These are phyloP conservation scores for Drosophila malerkotliana DNA, from an alignment of 1,140 invertebrate species.

Conservation along the genomic window DNA sequence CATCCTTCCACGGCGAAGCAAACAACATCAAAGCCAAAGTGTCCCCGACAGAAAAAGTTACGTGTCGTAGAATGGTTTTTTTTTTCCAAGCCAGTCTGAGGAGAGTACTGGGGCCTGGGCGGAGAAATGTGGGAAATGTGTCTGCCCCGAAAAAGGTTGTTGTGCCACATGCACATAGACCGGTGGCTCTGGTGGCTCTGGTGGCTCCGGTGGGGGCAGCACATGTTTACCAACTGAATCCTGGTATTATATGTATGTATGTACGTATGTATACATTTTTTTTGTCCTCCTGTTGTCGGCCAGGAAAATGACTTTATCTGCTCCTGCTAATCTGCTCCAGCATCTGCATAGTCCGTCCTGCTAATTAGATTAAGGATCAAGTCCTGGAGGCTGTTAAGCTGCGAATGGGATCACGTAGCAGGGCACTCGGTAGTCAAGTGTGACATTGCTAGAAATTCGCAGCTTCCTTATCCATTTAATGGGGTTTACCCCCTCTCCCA, in stretches of 20 bases:
- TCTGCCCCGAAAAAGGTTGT: conserved; percentile 52
- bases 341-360: conserved; percentile 16
- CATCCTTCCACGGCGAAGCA: conserved; percentile 13
- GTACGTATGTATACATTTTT: not conserved
- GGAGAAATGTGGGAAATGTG: not conserved
- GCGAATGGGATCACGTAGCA: conserved; percentile 10
- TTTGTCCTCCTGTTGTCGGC: not conserved
- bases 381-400: conserved; percentile 6
- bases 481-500: conserved; percentile 1
- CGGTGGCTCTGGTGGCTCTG: not conserved
- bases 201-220: not conserved
- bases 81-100: conserved; percentile 27
- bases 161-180: conserved; percentile 23
- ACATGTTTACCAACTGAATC: conserved; percentile 2
- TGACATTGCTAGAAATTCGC: not conserved
- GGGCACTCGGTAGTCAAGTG: not conserved
- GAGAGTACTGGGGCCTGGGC: conserved; percentile 13
- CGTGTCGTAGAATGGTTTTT: conserved; percentile 14
- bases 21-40: conserved; percentile 75
- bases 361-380: conserved; percentile 47
- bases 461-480: conserved; percentile 16
- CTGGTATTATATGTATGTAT: not conserved
- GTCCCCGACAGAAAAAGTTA: conserved; percentile 69
- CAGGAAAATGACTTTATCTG: conserved; percentile 56
- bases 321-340: conserved; percentile 27